These are phyloP conservation scores for Diachrysia chrysitis DNA, from an alignment of 2,888 invertebrate genomes.

Conservation along the genomic window DNA sequence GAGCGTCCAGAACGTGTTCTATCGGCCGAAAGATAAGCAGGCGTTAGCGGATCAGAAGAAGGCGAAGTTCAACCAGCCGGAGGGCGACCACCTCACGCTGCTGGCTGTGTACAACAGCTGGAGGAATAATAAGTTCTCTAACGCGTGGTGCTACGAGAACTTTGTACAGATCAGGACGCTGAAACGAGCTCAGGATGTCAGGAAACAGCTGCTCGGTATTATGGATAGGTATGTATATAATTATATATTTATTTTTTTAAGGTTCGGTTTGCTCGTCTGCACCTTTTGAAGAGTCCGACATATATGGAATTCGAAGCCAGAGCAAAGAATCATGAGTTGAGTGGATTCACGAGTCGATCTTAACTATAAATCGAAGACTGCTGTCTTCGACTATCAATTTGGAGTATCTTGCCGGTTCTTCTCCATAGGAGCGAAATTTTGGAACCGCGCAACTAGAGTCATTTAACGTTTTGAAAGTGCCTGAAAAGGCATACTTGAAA, in stretches of 20 bases:
- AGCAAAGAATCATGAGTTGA: not conserved
- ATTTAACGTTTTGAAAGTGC: too few relatives aligned
- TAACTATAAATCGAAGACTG: too few relatives aligned
- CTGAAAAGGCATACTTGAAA: too few relatives aligned
- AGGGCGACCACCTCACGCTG: slow-evolving; percentile 99
- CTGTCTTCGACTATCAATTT: too few relatives aligned
- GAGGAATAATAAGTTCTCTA: slow-evolving; percentile 99
- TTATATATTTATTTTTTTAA: too few relatives aligned
- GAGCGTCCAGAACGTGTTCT: slow-evolving; percentile 99
- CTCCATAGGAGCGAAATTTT: too few relatives aligned
- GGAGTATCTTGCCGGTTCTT: too few relatives aligned
- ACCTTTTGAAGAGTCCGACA: too few relatives aligned
- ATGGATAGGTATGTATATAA: slow-evolving; percentile 94
- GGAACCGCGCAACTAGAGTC: too few relatives aligned
- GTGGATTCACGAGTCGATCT: too few relatives aligned
- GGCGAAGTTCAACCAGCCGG: slow-evolving; percentile 99
- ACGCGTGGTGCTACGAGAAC: slow-evolving; percentile 99
- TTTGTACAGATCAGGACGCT: slow-evolving; percentile 99
- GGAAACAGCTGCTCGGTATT: slow-evolving; percentile 98
- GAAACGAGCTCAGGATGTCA: slow-evolving; percentile 98
- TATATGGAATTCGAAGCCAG: not conserved
- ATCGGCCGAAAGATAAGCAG: slow-evolving; percentile 97
- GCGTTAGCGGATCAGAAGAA: slow-evolving; percentile 99
- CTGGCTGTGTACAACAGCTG: slow-evolving; percentile 99
- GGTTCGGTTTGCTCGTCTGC: too few relatives aligned